phyloP scores from a whole-genome alignment of 1,140 invertebrate genomes.

The Periplaneta americana region DNA sequence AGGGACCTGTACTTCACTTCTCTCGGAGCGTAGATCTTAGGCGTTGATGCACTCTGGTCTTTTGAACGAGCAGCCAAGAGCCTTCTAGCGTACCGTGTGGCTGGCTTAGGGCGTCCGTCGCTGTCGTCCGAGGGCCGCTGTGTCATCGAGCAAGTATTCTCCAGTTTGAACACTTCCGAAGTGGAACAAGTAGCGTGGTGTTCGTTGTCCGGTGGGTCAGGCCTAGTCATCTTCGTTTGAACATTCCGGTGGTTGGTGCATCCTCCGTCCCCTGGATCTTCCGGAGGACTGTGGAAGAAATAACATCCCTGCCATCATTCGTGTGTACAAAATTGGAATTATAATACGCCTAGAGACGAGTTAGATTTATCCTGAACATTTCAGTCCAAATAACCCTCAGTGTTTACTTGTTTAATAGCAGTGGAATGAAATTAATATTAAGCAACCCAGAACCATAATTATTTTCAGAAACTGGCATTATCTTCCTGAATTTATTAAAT shows the following conservation, averaged over 20 bases:
- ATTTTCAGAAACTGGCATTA: too few species aligned
- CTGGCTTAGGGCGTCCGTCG: neutral
- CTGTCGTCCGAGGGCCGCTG: neutral
- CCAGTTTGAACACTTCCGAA: neutral
- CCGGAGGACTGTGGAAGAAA: neutral
- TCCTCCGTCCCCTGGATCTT: neutral
- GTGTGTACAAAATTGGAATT: too few species aligned
- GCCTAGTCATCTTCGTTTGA: neutral
- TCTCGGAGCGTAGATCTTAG: neutral
- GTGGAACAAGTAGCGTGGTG: neutral
- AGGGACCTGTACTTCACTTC: neutral
- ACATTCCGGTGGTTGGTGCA: neutral
- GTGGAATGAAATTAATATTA: too few species aligned
- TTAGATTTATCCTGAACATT: too few species aligned
- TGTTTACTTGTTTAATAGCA: too few species aligned
- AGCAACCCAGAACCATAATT: too few species aligned
- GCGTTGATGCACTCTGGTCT: neutral
- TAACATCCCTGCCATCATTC: too few species aligned
- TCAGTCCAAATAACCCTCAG: too few species aligned
- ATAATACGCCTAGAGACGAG: too few species aligned
- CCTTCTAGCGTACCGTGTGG: neutral
- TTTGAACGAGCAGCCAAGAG: neutral
- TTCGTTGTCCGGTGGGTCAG: neutral
- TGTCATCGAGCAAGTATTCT: neutral
- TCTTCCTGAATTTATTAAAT: too few species aligned